Conservation (phyloP, 2,888 invertebrate genomes). For the Monochamus alternatus region DNA sequence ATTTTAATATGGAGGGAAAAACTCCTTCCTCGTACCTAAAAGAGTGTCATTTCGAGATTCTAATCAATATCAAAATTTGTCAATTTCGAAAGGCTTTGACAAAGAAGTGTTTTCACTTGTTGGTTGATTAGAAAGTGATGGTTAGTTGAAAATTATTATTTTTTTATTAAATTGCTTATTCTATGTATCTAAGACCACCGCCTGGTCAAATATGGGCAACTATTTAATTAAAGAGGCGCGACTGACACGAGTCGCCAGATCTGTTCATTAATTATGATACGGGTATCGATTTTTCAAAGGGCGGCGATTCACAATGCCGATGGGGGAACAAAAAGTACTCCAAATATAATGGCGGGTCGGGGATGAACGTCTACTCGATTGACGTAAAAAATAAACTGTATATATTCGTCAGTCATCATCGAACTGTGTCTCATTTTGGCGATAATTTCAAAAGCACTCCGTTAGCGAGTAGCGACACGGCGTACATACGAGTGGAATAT, state of each 20-base stretch:
- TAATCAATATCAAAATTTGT: no score
- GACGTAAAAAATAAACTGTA: constrained; percentile 24
- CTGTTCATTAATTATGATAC: constrained; percentile 34
- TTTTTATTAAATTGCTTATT: no score
- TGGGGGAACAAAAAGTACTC: constrained; percentile 20
- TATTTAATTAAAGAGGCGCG: constrained; percentile 31
- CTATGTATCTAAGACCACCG: no score
- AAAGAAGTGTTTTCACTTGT: no score
- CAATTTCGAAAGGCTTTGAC: no score
- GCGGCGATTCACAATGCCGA: constrained; percentile 26
- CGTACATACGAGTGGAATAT: neutral
- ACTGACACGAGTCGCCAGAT: neutral
- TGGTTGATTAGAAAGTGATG: no score
- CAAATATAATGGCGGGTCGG: constrained; percentile 22
- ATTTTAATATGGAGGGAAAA: no score
- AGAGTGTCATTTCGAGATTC: no score
- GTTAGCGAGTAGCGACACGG: neutral
- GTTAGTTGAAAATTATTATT: no score
- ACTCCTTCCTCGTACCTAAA: no score
- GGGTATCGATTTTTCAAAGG: constrained; percentile 35
- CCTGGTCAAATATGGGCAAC: constrained; percentile 2
- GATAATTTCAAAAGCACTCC: neutral
- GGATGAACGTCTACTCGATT: constrained; percentile 26
- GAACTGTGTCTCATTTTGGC: constrained; percentile 22
- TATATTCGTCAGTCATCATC: constrained; percentile 22